phyloP scores from a whole-genome alignment of 1,140 invertebrate genomes.

The Bombus cullumanus region DNA sequence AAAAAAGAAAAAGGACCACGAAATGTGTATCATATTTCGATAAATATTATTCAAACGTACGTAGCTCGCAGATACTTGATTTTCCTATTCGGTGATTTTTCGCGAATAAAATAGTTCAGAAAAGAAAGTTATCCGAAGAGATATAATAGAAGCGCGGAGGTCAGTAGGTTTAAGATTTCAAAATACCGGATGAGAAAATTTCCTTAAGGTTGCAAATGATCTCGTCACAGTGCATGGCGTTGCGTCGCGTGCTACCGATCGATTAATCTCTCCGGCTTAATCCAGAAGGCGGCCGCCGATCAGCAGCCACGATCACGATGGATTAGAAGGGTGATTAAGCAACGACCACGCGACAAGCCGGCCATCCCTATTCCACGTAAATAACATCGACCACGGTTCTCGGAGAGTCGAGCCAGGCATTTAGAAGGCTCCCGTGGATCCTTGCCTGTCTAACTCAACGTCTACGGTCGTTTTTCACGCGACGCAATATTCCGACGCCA shows the following conservation, averaged over 20 bases:
- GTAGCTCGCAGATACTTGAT: no score
- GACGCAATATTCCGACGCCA: not conserved
- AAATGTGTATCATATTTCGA: no score
- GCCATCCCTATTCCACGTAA: constrained; percentile 21
- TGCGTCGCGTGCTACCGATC: constrained; percentile 44
- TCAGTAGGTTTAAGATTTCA: no score
- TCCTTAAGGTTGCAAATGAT: constrained; percentile 11
- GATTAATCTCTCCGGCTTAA: constrained; percentile 53
- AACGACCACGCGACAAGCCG: constrained; percentile 55
- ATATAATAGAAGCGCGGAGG: no score
- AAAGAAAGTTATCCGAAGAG: no score
- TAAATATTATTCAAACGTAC: no score
- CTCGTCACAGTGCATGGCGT: not conserved
- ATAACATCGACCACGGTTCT: constrained; percentile 23
- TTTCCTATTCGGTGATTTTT: no score
- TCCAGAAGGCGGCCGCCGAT: constrained; percentile 40
- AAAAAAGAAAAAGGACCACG: no score
- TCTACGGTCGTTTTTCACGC: constrained; percentile 3
- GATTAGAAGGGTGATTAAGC: constrained; percentile 54
- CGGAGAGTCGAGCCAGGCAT: not conserved
- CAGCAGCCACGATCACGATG: constrained; percentile 39
- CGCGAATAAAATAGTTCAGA: no score
- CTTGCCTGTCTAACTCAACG: no score
- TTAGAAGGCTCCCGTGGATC: not conserved
- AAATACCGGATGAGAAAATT: no score